Evolutionary conservation across 2,888 invertebrate genomes (phyloP), one percentile per base, ranked within the genome.

Genomic region (Lathronympha strigana): DNA sequence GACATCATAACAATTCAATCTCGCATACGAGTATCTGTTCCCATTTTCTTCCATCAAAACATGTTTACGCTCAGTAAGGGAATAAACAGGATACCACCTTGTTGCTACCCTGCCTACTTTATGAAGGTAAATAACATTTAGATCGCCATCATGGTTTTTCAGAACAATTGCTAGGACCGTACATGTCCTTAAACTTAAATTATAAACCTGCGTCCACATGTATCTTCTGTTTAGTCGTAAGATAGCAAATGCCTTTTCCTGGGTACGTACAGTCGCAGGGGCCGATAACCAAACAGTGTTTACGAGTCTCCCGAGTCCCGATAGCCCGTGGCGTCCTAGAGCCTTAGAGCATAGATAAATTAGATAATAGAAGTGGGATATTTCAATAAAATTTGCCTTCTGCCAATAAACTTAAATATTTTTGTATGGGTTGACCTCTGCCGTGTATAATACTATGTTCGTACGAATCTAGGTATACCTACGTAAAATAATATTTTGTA

Each of bases 211-310:
- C 19, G 4, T 38, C 23, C 19, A 13, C 57, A 31, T 31, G 45
- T 45, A 45, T n/a, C 43, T 55, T 4, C 6, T 23, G 28, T 55
- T 40, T 28, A 23, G 40, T 28, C 31, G 43, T 57, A 57, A 57
- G 45, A 11, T 43, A 55, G 4, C 31, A 15, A 38, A 23, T 17
- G 40, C 2, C 36, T 36, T 47, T 55, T 58, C 58, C 47, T 47
- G 23, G 47, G 58, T 47, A 38, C 47, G 58, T 47, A 38, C 47
- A 33, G 45, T 47, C 31, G 36, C 33, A 36, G 47, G 33, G 23
- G 21, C n/a, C 40, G 57, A 47, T 50, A 23, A 17, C 21, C 21
- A 31, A 63, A 50, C 50, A 50, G 17, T 43, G 63, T 63, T 57
- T 50, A 63, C 43, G 57, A 57, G 23, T n/a, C 31, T 19, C 13